Evolutionary conservation across 2,113 vertebrate genomes (phyloP).

Genomic region (Machaerirhynchus nigripectus): DNA sequence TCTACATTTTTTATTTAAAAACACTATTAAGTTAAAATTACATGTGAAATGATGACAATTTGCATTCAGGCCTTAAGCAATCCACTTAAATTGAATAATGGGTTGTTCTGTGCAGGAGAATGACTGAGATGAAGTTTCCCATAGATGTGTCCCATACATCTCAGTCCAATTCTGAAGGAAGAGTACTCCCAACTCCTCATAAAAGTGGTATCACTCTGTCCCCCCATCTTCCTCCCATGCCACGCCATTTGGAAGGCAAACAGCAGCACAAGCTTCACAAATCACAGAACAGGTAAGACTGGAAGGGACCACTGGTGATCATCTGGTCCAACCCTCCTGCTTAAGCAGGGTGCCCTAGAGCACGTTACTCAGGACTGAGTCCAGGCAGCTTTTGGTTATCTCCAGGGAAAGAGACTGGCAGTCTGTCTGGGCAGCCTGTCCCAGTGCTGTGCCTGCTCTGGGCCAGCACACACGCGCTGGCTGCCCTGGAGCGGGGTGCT

Average conservation of each 20-base stretch:
- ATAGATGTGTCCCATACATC: neutral
- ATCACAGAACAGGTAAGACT: neutral
- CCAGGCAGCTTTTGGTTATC: neutral
- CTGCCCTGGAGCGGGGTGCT: accelerated
- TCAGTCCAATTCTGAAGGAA: neutral
- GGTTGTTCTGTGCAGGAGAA: neutral
- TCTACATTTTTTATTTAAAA: neutral
- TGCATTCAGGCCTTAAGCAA: neutral
- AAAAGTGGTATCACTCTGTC: neutral
- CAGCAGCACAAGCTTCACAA: neutral
- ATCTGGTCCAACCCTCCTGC: neutral
- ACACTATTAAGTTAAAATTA: neutral
- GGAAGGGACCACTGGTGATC: neutral
- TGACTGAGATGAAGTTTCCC: neutral
- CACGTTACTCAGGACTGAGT: neutral
- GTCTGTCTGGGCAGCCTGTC: neutral
- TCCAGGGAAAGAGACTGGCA: neutral
- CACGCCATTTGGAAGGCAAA: neutral
- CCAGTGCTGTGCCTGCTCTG: neutral
- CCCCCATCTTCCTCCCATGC: neutral
- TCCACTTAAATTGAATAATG: neutral
- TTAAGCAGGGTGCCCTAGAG: neutral
- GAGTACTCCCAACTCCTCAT: neutral
- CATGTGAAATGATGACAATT: neutral
- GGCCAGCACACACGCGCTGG: neutral